phyloP scores from a whole-genome alignment of 2,797 vertebrate species.

The Hydrolagus colliei region DNA sequence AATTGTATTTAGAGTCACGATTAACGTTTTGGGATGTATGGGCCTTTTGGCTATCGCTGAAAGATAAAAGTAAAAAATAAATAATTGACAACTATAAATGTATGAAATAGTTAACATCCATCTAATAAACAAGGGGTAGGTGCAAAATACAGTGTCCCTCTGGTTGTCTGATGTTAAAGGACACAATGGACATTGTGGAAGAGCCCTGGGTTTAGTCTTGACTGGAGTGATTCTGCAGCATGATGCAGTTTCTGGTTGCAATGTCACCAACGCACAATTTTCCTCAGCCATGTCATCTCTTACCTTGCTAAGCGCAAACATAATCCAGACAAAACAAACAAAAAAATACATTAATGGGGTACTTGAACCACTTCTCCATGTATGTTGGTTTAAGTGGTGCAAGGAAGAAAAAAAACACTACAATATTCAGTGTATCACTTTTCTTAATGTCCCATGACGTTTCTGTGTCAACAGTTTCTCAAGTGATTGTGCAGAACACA shows the following conservation, averaged over 20 bases:
- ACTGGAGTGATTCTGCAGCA: background rate
- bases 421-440: background rate
- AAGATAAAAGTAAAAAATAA: conserved; percentile 1
- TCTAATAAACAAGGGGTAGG: background rate
- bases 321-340: background rate
- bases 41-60: background rate
- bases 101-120: background rate
- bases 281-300: background rate
- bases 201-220: background rate
- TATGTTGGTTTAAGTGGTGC: background rate
- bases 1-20: background rate
- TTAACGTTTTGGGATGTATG: background rate
- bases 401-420: background rate
- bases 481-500: background rate
- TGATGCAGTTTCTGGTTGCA: background rate
- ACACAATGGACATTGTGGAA: background rate
- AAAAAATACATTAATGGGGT: background rate
- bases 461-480: background rate
- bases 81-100: background rate
- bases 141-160: background rate
- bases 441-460: background rate
- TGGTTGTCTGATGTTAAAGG: background rate
- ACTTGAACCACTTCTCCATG: background rate
- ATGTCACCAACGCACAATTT: background rate
- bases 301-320: background rate